Evolutionary conservation across 1,140 invertebrate genomes (phyloP), one percentile per base, ranked within the genome.

Genomic region (Eumaeus atala): DNA sequence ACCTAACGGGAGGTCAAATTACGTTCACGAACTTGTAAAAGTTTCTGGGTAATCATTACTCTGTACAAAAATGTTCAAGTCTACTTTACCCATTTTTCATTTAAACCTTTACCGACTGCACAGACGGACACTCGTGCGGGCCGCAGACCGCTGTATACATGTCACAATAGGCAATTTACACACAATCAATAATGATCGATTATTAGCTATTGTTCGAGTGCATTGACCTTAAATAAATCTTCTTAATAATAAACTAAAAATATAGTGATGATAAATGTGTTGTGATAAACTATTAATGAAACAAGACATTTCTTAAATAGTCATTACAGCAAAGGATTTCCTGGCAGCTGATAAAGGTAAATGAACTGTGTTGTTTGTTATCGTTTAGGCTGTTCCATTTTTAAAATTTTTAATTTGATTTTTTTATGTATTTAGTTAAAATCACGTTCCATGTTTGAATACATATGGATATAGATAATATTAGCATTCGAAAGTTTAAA

Each of bases 21-120:
- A n/a, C n/a, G n/a, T n/a, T n/a, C n/a, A n/a, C n/a, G n/a, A n/a
- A n/a, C n/a, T n/a, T n/a, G n/a, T 28, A 3, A 40, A 36, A 5
- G 10, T 53, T 51, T 58, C 56, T 58, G n/a, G n/a, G 37, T 0
- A 10, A 4, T 12, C 21, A 18, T 9, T 58, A 48, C 56, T 51
- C 56, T 58, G 33, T 36, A 44, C 12, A 35, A 53, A 51, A 34
- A 17, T 17, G 16, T 17, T 55, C 44, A 37, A 42, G 34, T 52
- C 58, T 54, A 55, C 52, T 51, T 54, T 56, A 56, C 54, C 36
- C 54, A 56, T 56, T 50, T 55, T 51, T 36, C 54, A 54, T 51
- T 54, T 59, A 59, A 59, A 59, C 52, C 48, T 37, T 54, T 51
- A 59, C 54, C 58, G 58, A 51, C 51, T 40, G 42, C 40, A 47